These are phyloP conservation scores for Microctenopoma stevenorrisi DNA, from an alignment of 2,797 vertebrate species.

Conservation along the genomic window DNA sequence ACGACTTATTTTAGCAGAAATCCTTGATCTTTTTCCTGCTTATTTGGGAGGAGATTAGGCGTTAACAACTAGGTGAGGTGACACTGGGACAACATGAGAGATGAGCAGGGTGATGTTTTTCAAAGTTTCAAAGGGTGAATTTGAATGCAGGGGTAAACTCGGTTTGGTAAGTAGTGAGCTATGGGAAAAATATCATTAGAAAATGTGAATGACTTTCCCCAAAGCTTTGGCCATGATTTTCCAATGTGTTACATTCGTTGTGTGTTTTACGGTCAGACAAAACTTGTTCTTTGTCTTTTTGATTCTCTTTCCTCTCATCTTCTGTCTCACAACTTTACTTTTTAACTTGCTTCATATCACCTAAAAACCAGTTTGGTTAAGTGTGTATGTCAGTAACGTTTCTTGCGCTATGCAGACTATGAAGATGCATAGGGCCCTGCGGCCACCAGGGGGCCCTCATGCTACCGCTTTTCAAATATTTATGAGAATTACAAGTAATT, in stretches of 20 bases:
- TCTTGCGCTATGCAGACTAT: too few relatives aligned
- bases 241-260: conserved; percentile 26
- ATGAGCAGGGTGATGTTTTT: conserved; percentile 16
- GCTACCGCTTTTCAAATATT: too few relatives aligned
- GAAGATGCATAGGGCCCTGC: too few relatives aligned
- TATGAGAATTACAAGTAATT: too few relatives aligned
- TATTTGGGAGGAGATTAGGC: conserved; percentile 27
- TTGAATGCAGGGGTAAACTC: conserved; percentile 36
- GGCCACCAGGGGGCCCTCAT: too few relatives aligned
- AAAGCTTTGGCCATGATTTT: conserved; percentile 53
- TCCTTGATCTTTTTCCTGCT: not conserved
- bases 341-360: too few relatives aligned
- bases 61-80: conserved; percentile 33
- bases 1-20: not conserved
- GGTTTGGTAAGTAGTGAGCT: conserved; percentile 47
- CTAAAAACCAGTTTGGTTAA: too few relatives aligned
- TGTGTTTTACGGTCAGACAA: conserved; percentile 23
- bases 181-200: conserved; percentile 29
- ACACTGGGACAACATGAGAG: conserved; percentile 41
- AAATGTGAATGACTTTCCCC: conserved; percentile 35
- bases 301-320: conserved; percentile 5
- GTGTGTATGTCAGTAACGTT: too few relatives aligned
- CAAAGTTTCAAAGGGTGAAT: conserved; percentile 28
- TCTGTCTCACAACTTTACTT: too few relatives aligned
- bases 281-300: conserved; percentile 37